Base-by-base conservation (phyloP, 1,140 invertebrate genomes). In the Cyclina sinensis region DNA sequence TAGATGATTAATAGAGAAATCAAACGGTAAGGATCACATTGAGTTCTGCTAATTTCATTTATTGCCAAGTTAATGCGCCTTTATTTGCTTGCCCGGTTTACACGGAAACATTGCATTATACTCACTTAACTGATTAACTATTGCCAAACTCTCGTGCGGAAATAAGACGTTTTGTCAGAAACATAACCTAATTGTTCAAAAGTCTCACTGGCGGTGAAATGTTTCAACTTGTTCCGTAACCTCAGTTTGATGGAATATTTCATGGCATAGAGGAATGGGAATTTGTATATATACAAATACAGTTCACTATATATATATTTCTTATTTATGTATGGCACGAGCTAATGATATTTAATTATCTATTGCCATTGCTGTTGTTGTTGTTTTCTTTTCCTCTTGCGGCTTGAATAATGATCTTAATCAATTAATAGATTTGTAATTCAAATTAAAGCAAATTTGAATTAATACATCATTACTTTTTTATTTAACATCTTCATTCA, bases 1-100 rank as follows among this genome's bases (percentile, higher is more conserved):
- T 39, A n/a, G 48, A 80, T 87, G 85, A 87, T 87, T 87, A 87
- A 87, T 87, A 87, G 85, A 79, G 54, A 78, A 87, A 87, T 87
- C 74, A 87, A 80, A 79, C 32, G 24, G 18, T 68, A 48, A 80
- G 59, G 85, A 87, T 87, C 73, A 51, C 48, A 43, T 46, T 30
- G 35, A 37, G 54, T 65, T 87, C 57, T 24, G 76, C 76, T 87
- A 87, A 87, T 87, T 87, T 43, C 43, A 65, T 78, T 87, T 87
- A 87, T 87, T 79, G 74, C 57, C 62, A 21, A 62, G 76, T 70
- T 87, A 87, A 87, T 87, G 85, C 27, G 76, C 51, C 70, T 87
- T 79, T 87, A 86, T 87, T 87, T 65, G 74, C 74, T 43, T 78
- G 74, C 51, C 30, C 46, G 59, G 24, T n/a, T 54, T 54, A 35